Percentiles rank a stretch among this genome's conserved stretches.
Conservation (phyloP, 1,140 invertebrate genomes). For the Pygmarrhopalites habei region DNA sequence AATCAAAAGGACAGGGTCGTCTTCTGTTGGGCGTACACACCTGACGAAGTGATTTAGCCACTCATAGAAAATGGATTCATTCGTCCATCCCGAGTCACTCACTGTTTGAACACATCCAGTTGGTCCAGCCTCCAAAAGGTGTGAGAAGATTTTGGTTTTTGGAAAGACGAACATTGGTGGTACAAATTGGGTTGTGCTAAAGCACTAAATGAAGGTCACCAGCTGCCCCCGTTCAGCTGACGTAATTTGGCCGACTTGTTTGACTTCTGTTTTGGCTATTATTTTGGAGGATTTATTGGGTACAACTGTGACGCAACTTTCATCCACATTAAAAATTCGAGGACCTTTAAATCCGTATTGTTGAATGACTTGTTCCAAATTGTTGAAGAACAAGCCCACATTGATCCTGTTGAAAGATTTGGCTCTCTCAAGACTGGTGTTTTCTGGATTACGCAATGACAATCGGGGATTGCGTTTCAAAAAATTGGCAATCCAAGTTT, state of each 20-base stretch:
- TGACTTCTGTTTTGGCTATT: not conserved
- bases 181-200: not conserved
- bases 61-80: slow-evolving; percentile 34
- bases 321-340: not conserved
- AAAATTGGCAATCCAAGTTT: not conserved
- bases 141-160: not conserved
- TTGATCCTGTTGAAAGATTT: too few species aligned
- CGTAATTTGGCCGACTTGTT: not conserved
- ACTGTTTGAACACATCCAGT: not conserved
- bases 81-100: too few species aligned
- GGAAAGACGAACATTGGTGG: too few species aligned
- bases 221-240: too few species aligned
- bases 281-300: not conserved
- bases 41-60: slow-evolving; percentile 40
- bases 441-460: not conserved
- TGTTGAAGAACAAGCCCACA: not conserved
- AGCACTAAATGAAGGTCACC: not conserved
- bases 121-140: not conserved
- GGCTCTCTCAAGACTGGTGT: too few species aligned
- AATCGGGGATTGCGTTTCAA: not conserved
- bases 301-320: too few species aligned
- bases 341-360: too few species aligned
- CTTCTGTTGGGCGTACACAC: slow-evolving; percentile 29
- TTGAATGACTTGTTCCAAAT: not conserved
- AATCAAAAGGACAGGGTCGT: slow-evolving; percentile 43